A percentile compares a stretch with the other conserved stretches of the same genome.
Evolutionary conservation across 2,113 vertebrate genomes (phyloP).

Genomic region (Daphoenositta chrysoptera): DNA sequence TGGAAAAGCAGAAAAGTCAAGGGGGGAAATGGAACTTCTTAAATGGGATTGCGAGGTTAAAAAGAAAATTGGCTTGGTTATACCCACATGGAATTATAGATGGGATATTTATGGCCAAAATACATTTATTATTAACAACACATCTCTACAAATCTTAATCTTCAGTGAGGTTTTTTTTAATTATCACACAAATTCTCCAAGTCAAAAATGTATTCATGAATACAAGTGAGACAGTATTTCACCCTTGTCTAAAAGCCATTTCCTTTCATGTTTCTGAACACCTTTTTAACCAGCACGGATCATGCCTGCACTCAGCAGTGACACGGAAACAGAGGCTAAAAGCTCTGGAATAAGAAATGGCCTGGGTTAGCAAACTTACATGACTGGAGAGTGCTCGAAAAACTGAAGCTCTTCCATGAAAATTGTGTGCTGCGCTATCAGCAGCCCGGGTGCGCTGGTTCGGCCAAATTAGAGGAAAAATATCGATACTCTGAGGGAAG

Average conservation of each 20-base stretch:
- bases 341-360: background rate
- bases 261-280: background rate
- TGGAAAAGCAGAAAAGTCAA: background rate
- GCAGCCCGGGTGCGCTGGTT: too few species aligned
- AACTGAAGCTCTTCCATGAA: background rate
- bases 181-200: background rate
- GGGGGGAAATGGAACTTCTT: background rate
- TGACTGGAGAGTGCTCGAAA: background rate
- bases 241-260: background rate
- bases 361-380: background rate
- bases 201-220: background rate
- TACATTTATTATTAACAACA: background rate
- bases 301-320: background rate
- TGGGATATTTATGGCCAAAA: background rate
- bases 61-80: background rate
- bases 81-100: background rate
- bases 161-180: too few species aligned
- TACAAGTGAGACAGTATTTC: background rate
- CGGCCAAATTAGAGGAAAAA: too few species aligned
- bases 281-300: background rate
- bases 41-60: background rate
- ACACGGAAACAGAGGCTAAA: slow-evolving; percentile 14
- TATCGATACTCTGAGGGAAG: too few species aligned
- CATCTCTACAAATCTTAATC: background rate
- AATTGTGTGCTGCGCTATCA: background rate